Evolutionary conservation across 2,888 invertebrate genomes (phyloP).

Genomic region (Choristoneura rosaceana): DNA sequence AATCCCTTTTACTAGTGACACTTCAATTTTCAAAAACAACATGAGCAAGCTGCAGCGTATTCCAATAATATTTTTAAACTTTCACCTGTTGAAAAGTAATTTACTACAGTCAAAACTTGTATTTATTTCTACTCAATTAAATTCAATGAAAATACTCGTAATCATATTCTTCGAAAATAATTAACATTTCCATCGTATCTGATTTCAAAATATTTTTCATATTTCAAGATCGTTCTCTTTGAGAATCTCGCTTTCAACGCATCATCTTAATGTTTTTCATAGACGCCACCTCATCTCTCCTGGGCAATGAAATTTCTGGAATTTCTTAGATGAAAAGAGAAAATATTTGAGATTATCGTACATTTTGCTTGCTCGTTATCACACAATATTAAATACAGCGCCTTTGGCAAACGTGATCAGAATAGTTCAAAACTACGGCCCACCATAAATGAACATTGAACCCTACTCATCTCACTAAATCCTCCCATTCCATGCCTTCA

Average conservation of each 20-base stretch:
- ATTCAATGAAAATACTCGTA: not conserved
- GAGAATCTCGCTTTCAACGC: not conserved
- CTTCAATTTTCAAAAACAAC: conserved; percentile 42
- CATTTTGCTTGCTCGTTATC: conserved; percentile 62
- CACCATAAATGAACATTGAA: conserved; percentile 58
- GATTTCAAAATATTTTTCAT: conserved; percentile 5
- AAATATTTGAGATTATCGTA: conserved; percentile 5
- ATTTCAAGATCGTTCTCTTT: not conserved
- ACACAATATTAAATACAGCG: conserved; percentile 71
- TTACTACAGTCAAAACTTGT: not conserved
- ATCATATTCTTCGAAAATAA: not conserved
- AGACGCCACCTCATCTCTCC: not conserved
- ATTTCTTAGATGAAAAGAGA: not conserved
- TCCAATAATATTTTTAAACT: conserved; percentile 3
- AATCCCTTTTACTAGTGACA: conserved; percentile 9
- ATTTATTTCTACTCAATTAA: not conserved
- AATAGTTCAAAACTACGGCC: conserved; percentile 52
- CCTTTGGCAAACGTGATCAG: conserved; percentile 69
- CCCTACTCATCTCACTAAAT: conserved; percentile 67
- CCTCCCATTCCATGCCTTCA: conserved; percentile 64
- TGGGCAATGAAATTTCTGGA: not conserved
- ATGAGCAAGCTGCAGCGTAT: conserved; percentile 55
- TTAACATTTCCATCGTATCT: conserved; percentile 16
- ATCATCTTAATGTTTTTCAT: not conserved
- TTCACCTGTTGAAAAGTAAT: conserved; percentile 10